phyloP scores from a whole-genome alignment of 2,797 vertebrate genomes.

The Scarus forsteni region DNA sequence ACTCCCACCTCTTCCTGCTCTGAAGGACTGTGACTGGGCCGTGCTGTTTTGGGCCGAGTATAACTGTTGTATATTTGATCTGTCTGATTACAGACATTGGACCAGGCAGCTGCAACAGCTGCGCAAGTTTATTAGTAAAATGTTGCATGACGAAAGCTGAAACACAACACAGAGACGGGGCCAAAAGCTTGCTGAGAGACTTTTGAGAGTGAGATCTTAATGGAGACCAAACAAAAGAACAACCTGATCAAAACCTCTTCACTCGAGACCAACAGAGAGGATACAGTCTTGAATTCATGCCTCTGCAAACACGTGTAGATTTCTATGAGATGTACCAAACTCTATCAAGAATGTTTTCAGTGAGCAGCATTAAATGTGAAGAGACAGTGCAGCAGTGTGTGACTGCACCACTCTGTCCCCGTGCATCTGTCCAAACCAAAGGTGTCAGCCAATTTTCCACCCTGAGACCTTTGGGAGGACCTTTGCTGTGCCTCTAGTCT shows the following conservation, averaged over 20 bases:
- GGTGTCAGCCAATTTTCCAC: slow-evolving; percentile 4
- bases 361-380: neutral
- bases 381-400: slow-evolving; percentile 1
- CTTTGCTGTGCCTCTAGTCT: neutral
- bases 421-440: slow-evolving; percentile 2
- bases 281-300: neutral
- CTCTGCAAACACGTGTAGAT: too few species aligned
- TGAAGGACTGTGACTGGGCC: too few species aligned
- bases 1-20: too few species aligned
- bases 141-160: slow-evolving; percentile 5
- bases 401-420: neutral
- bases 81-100: too few species aligned
- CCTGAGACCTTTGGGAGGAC: neutral
- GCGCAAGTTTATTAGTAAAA: neutral
- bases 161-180: neutral
- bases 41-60: too few species aligned
- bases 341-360: neutral
- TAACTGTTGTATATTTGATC: too few species aligned
- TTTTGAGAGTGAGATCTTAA: slow-evolving; percentile 22
- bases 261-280: neutral
- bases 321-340: too few species aligned
- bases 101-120: slow-evolving; percentile 8
- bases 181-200: slow-evolving; percentile 3
- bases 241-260: slow-evolving; percentile 9
- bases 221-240: slow-evolving; percentile 16